Conservation (phyloP, 1,140 invertebrate genomes). For the Micrasema longulum region DNA sequence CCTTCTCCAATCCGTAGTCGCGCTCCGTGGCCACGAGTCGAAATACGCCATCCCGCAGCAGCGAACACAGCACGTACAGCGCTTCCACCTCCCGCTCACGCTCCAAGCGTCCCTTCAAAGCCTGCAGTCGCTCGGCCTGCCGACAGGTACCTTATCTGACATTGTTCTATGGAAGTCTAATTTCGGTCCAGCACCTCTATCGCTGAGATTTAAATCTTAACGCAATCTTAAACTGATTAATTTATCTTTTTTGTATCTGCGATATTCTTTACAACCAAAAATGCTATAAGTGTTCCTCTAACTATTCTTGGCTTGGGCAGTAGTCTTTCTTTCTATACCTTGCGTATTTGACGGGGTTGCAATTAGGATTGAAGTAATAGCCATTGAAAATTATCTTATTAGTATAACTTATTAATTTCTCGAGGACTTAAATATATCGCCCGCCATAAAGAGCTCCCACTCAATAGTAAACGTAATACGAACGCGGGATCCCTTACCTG, state of each 20-base stretch:
- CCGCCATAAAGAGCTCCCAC: neutral
- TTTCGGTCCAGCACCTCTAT: neutral
- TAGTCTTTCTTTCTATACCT: too few species aligned
- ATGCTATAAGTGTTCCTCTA: neutral
- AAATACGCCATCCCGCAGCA: conserved; percentile 45
- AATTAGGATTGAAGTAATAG: neutral
- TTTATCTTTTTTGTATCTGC: too few species aligned
- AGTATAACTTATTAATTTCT: neutral
- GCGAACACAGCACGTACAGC: conserved; percentile 34
- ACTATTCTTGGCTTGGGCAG: too few species aligned
- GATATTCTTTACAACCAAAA: neutral
- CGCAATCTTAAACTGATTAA: neutral
- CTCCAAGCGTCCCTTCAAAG: neutral
- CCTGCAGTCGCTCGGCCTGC: neutral
- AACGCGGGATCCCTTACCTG: neutral
- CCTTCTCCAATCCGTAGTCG: conserved; percentile 42
- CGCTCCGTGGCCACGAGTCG: conserved; percentile 35
- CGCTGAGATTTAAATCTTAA: neutral
- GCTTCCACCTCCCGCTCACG: conserved; percentile 1
- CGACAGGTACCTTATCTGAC: neutral
- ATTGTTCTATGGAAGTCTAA: neutral
- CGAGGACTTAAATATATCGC: neutral
- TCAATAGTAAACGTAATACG: neutral
- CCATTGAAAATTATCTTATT: neutral
- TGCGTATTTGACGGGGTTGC: too few species aligned